phyloP scores from a whole-genome alignment of 2,888 invertebrate species.

The Thymelicus lineola region DNA sequence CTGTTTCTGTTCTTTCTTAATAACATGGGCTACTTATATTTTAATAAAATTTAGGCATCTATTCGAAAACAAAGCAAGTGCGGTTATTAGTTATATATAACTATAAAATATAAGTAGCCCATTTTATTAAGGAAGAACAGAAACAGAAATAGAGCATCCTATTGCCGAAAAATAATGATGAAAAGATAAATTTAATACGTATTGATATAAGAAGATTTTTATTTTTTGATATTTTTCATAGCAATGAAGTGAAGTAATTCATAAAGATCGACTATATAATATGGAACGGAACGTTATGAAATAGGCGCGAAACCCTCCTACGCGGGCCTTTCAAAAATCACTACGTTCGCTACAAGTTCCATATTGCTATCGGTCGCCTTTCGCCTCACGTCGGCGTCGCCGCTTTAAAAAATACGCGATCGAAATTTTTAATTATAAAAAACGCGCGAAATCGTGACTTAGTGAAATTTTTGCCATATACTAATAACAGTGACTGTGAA shows the following conservation, averaged over 20 bases:
- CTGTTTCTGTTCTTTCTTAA: too few relatives aligned
- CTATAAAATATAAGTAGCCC: too few relatives aligned
- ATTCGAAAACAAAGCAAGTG: too few relatives aligned
- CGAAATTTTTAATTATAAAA: conserved; percentile 49
- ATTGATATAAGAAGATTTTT: too few relatives aligned
- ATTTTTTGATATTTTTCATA: neutral
- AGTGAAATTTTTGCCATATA: conserved; percentile 26
- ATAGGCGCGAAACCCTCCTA: conserved; percentile 82
- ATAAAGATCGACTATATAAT: neutral
- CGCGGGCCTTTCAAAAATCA: conserved; percentile 84
- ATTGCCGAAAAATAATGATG: too few relatives aligned
- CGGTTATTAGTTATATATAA: too few relatives aligned
- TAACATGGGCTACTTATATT: too few relatives aligned
- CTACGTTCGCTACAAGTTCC: conserved; percentile 68
- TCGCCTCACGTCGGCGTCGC: conserved; percentile 63
- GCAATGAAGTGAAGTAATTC: neutral
- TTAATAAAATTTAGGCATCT: too few relatives aligned
- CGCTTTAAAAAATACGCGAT: conserved; percentile 42
- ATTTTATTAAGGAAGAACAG: too few relatives aligned
- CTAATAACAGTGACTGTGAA: conserved; percentile 45
- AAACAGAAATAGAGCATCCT: too few relatives aligned
- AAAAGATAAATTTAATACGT: too few relatives aligned
- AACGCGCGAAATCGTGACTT: conserved; percentile 43
- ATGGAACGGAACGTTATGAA: conserved; percentile 64
- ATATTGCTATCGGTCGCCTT: conserved; percentile 72